These are phyloP conservation scores for Bilobella aurantiaca DNA, from an alignment of 1,140 invertebrate species.

Conservation along the genomic window DNA sequence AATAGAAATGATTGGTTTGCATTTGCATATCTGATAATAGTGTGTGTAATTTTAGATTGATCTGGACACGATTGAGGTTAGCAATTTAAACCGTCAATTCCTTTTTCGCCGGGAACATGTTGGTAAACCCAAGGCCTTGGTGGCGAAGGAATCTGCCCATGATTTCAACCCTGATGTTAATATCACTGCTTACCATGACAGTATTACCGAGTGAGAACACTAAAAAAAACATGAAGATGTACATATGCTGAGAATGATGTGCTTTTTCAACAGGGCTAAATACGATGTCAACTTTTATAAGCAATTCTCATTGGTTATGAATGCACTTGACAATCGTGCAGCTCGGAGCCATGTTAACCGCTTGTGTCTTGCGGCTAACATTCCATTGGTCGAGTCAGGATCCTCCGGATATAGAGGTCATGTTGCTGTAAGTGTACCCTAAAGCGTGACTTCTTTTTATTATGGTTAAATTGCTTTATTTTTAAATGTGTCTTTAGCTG, in stretches of 20 bases:
- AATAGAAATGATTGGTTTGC: neutral
- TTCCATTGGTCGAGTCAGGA: slow-evolving; percentile 92
- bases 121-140: slow-evolving; percentile 84
- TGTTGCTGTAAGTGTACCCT: slow-evolving; percentile 46
- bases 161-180: slow-evolving; percentile 78
- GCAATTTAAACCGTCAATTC: slow-evolving; percentile 97
- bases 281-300: slow-evolving; percentile 89
- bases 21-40: neutral
- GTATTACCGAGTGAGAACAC: slow-evolving; percentile 74
- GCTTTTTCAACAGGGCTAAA: slow-evolving; percentile 47
- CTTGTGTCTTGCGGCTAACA: slow-evolving; percentile 89
- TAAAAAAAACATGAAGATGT: too few species aligned
- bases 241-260: too few species aligned
- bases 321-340: slow-evolving; percentile 92
- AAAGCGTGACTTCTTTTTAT: slow-evolving; percentile 8
- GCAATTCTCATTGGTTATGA: slow-evolving; percentile 84
- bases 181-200: slow-evolving; percentile 84
- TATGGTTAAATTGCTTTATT: slow-evolving; percentile 4
- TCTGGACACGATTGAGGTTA: slow-evolving; percentile 98
- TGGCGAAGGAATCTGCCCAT: slow-evolving; percentile 78
- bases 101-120: slow-evolving; percentile 96
- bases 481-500: slow-evolving; percentile 53
- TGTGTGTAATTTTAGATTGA: slow-evolving; percentile 68
- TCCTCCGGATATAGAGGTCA: slow-evolving; percentile 93
- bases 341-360: slow-evolving; percentile 98